Base-by-base conservation (phyloP, 2,797 vertebrate species). In the Chelon labrosus region DNA sequence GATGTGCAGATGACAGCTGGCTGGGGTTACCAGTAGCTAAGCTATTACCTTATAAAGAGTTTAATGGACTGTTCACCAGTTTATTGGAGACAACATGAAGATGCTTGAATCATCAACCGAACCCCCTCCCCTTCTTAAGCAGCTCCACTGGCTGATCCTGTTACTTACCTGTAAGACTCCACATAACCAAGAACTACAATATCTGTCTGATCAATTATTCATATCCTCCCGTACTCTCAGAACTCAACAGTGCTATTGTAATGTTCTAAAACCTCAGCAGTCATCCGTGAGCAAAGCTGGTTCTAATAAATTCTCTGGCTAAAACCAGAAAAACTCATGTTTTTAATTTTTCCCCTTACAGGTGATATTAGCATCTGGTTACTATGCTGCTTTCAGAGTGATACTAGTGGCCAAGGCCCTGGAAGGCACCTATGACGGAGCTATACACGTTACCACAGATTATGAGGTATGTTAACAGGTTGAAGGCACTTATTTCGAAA, bases 401-500 rank as follows among this genome's bases (percentile, higher is more conserved):
- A 97, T 95, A 49, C 91, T 99, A 62, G 93, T 94, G 83, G 96
- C 97, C 0, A 97, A 97, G 77, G 94, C 96, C 5, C 94, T 99
- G 74, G 97, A 99, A 92, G 98, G 98, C 27, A 83, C 92, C 55
- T 97, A 98, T 44, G 98, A 99, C 19, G 98, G 97, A 85, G 98
- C 97, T 52, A 92, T 99, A 72, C 98, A 99, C 90, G 96, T 99
- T 73, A 97, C 96, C 0, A 99, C 98, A 86, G 98, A 99, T 88
- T 99, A 98, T 80, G 97, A 99, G 96, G 98, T 99, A 91, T n/a
- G 84, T 42, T 3, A 2, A 27, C 10, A 0, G 37, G 31, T 41
- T 37, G 50, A 3, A 4, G 31, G 2, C 12, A 1, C 0, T 42
- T 27, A 16, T 53, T 35, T 54, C 11, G 25, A 27, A 4, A 20